These are phyloP conservation scores for Melanostigma gelatinosum DNA, from an alignment of 2,113 vertebrate genomes.

Conservation along the genomic window DNA sequence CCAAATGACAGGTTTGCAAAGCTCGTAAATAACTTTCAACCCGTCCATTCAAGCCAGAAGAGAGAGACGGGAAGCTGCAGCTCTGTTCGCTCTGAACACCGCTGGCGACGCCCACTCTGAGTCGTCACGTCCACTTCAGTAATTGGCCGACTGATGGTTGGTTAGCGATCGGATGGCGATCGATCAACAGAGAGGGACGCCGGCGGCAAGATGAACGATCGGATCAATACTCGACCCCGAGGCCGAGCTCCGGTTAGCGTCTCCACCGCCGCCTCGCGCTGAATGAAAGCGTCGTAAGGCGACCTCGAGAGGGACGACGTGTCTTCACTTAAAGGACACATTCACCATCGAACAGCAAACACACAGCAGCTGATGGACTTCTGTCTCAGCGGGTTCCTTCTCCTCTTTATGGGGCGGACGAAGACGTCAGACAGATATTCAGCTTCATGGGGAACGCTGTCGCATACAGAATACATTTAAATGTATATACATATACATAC, in stretches of 20 bases:
- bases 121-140: background rate
- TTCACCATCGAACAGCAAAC: background rate
- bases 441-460: too few relatives aligned
- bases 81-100: too few relatives aligned
- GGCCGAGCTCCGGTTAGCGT: background rate
- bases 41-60: too few relatives aligned
- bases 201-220: conserved; percentile 42
- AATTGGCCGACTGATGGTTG: conserved; percentile 57
- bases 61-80: background rate
- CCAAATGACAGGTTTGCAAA: too few relatives aligned
- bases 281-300: background rate
- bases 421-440: too few relatives aligned
- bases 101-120: too few relatives aligned
- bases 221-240: conserved; percentile 50
- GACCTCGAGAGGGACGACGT: background rate
- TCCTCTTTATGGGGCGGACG: too few relatives aligned
- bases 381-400: too few relatives aligned
- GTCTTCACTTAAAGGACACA: conserved; percentile 32
- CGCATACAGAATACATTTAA: too few relatives aligned
- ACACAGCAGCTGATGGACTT: background rate
- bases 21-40: too few relatives aligned
- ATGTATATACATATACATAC: too few relatives aligned
- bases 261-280: accelerated
- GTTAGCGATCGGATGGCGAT: conserved; percentile 49
- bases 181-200: conserved; percentile 36